Percentiles rank a stretch among this genome's conserved stretches.
phyloP scores from a whole-genome alignment of 2,888 invertebrate species.

The Rosalia funebris region DNA sequence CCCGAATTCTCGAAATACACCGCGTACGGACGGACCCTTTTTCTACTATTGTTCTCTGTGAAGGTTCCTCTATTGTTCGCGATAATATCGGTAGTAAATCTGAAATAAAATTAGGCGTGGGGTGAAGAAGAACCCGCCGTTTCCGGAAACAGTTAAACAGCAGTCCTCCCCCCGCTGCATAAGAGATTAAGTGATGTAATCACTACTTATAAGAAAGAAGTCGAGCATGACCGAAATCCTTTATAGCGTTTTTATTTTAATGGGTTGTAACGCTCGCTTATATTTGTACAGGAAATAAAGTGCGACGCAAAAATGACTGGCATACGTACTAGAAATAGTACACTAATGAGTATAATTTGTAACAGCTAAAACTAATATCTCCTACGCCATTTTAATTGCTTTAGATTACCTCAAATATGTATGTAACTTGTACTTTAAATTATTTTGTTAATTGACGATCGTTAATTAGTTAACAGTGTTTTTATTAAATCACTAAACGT shows the following conservation, averaged over 20 bases:
- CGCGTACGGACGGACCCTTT: neutral
- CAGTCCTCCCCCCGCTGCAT: conserved; percentile 18
- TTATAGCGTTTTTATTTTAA: conserved; percentile 1
- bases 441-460: too few species aligned
- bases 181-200: conserved; percentile 13
- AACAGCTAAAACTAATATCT: too few species aligned
- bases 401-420: too few species aligned
- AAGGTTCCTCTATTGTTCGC: conserved; percentile 4
- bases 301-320: neutral
- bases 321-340: too few species aligned
- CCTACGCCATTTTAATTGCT: too few species aligned
- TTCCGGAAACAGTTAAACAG: conserved; percentile 20
- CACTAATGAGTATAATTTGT: too few species aligned
- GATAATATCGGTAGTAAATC: conserved; percentile 16
- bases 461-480: too few species aligned
- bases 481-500: too few species aligned
- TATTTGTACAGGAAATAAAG: neutral
- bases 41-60: conserved; percentile 7
- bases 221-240: conserved; percentile 9
- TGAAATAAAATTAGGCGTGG: conserved; percentile 5
- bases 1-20: neutral
- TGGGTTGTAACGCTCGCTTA: neutral
- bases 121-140: conserved; percentile 6
- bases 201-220: neutral
- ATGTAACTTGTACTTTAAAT: too few species aligned